phyloP scores from a whole-genome alignment of 35 echinoderm and acorn worm genomes.

The Heliocidaris erythrogramma region DNA sequence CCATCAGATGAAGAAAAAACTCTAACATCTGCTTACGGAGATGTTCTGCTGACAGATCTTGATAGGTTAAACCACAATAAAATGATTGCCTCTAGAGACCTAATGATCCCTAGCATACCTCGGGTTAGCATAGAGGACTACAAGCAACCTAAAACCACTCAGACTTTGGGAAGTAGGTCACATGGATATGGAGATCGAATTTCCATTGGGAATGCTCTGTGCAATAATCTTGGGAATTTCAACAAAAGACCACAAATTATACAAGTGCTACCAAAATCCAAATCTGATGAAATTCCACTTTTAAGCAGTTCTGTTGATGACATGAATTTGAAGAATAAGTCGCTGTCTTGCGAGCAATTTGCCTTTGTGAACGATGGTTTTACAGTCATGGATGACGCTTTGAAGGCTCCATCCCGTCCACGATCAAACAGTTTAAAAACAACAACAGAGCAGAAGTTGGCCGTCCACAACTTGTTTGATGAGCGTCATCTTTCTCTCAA shows the following conservation, averaged over 20 bases:
- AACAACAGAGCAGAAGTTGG: background rate
- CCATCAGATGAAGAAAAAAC: background rate
- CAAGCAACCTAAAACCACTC: background rate
- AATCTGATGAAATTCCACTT: slow-evolving; percentile 24
- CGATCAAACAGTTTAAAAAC: slow-evolving; percentile 40
- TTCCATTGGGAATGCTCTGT: background rate
- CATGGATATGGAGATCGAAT: background rate
- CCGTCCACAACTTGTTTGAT: background rate
- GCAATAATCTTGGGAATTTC: slow-evolving; percentile 26
- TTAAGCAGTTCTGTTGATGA: background rate
- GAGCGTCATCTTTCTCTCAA: slow-evolving; percentile 25
- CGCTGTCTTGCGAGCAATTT: background rate
- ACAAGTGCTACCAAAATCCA: background rate
- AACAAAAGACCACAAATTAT: background rate
- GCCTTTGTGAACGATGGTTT: slow-evolving; percentile 33
- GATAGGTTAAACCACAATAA: background rate
- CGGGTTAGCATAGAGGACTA: background rate
- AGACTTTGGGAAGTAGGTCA: background rate
- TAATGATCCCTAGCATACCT: background rate
- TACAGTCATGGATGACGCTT: background rate
- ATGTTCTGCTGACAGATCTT: background rate
- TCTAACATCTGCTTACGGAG: background rate
- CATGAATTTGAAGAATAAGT: background rate
- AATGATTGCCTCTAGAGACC: background rate
- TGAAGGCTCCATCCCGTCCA: background rate